A percentile compares a stretch with the other conserved stretches of the same genome.
These are phyloP conservation scores for Caenorhabditis virilis DNA, from an alignment of 2,888 invertebrate species.

Conservation along the genomic window DNA sequence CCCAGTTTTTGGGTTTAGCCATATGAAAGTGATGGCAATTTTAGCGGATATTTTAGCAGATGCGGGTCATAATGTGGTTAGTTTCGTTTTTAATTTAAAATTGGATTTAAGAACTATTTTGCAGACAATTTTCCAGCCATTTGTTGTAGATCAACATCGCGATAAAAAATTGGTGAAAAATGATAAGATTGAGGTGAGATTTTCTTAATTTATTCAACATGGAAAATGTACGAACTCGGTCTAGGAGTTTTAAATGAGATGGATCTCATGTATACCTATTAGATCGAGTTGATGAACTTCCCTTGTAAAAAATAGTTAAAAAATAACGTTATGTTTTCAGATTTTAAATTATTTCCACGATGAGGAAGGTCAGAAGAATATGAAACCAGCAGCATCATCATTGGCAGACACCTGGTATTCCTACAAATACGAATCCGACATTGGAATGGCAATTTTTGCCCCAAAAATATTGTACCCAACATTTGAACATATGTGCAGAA, in stretches of 20 bases:
- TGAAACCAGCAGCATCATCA: background rate
- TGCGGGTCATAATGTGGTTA: slow-evolving; percentile 32
- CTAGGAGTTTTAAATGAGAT: too few relatives aligned
- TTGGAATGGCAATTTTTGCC: background rate
- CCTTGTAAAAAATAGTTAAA: background rate
- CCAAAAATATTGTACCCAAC: background rate
- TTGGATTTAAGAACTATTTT: background rate
- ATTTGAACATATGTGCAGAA: background rate
- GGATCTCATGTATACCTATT: too few relatives aligned
- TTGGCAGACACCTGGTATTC: background rate
- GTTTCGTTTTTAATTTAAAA: slow-evolving; percentile 4
- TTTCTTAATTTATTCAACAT: too few relatives aligned
- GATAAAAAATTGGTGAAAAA: slow-evolving; percentile 1
- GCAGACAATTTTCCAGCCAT: background rate
- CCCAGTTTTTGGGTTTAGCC: slow-evolving; percentile 24
- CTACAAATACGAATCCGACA: background rate
- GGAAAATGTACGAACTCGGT: too few relatives aligned
- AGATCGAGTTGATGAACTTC: too few relatives aligned
- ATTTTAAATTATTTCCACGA: slow-evolving; percentile 1
- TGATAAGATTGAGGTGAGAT: background rate
- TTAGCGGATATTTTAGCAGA: slow-evolving; percentile 19
- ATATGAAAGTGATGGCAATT: slow-evolving; percentile 18
- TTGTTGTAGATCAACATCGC: background rate
- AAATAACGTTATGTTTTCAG: background rate
- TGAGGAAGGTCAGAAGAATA: background rate